Percentiles rank a stretch among this genome's conserved stretches.
Conservation (phyloP, 2,888 invertebrate species). For the Fissipunctia ypsillon region DNA sequence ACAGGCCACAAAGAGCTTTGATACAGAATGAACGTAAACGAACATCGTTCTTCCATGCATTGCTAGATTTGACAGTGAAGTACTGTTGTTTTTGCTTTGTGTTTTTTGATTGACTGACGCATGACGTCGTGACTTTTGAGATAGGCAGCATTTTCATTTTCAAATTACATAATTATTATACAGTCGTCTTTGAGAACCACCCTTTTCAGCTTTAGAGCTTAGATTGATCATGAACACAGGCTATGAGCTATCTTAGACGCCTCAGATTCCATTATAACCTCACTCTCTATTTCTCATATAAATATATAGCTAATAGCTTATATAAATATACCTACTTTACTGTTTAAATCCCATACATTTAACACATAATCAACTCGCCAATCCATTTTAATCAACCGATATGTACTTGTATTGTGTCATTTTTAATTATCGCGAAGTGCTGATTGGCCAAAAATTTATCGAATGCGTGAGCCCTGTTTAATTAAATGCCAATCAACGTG, state of each 20-base stretch:
- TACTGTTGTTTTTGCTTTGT: background rate
- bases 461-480: conserved; percentile 36
- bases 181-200: background rate
- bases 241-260: no score
- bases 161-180: background rate
- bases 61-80: background rate
- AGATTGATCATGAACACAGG: no score
- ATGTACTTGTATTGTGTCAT: conserved; percentile 7
- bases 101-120: no score
- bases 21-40: background rate
- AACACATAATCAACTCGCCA: background rate
- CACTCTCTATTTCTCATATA: no score
- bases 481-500: conserved; percentile 54
- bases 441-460: conserved; percentile 48
- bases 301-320: no score
- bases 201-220: no score
- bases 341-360: background rate
- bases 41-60: background rate
- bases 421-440: conserved; percentile 40
- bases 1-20: conserved; percentile 1
- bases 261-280: no score
- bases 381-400: conserved; percentile 23
- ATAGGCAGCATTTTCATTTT: background rate
- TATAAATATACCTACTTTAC: background rate
- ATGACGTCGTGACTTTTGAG: no score